phyloP scores from a whole-genome alignment of 2,888 invertebrate genomes.

The Andrena fulva region DNA sequence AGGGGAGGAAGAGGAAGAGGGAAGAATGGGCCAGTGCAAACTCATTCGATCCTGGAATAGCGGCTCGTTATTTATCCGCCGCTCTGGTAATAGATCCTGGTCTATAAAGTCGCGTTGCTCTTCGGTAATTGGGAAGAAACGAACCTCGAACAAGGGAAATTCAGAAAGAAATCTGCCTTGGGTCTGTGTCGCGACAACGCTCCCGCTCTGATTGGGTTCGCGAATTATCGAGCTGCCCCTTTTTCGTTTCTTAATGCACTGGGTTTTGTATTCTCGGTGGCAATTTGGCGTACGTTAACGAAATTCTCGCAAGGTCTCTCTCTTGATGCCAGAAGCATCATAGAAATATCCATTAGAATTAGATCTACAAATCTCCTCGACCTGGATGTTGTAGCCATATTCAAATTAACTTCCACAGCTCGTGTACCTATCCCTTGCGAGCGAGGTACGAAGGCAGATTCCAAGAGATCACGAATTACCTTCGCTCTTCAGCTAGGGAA shows the following conservation, averaged over 20 bases:
- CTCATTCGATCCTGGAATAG: slow-evolving; percentile 77
- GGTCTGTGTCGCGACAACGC: slow-evolving; percentile 46
- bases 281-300: not conserved
- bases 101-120: slow-evolving; percentile 73
- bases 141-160: slow-evolving; percentile 68
- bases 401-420: not conserved
- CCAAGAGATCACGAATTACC: slow-evolving; percentile 12
- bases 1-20: slow-evolving; percentile 27
- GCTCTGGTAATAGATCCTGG: slow-evolving; percentile 77
- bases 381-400: not conserved
- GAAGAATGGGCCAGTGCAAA: slow-evolving; percentile 66
- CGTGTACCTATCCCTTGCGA: not conserved
- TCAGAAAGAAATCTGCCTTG: slow-evolving; percentile 53
- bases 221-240: slow-evolving; percentile 17
- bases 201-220: slow-evolving; percentile 7
- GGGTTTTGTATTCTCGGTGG: not conserved
- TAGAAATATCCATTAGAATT: not conserved
- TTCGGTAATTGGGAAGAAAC: slow-evolving; percentile 78
- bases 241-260: not conserved
- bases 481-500: not conserved
- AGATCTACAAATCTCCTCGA: not conserved
- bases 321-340: not conserved
- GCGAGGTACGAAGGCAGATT: slow-evolving; percentile 13
- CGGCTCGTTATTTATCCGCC: slow-evolving; percentile 80
- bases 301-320: no score